Evolutionary conservation across 2,888 invertebrate species (phyloP), one percentile per base, ranked within the genome.

Genomic region (Trilocha varians): DNA sequence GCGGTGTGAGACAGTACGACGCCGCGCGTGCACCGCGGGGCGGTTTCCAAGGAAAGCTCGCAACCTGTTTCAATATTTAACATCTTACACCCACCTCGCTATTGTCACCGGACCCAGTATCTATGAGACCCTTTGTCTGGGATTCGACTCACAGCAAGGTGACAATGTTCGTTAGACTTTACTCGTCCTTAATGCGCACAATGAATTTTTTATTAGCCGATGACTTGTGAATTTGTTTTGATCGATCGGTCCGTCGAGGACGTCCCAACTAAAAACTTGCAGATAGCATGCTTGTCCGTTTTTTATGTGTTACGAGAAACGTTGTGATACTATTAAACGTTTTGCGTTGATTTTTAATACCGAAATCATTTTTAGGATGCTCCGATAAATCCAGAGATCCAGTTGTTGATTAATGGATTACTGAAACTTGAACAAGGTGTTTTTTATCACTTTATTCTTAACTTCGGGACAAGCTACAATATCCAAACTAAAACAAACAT

Each of bases 211-310:
- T 78, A 73, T 78, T 62, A 77, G 63, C 59, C 78, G 85, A 85
- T 85, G 85, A 85, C 85, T 85, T 76, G 85, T 84, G 84, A 85
- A 84, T 83, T 84, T 83, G 77, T 76, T 73, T 64, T 83, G 85
- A 85, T 85, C 65, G 85, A 85, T 84, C 58, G 70, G 63, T 64
- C 70, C 64, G 55, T 53, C 49, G 62, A 67, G 70, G 55, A 54
- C 57, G 46, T 52, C 43, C 49, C 39, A 49, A 55, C 46, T 58
- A 68, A 70, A 71, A 73, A 65, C 61, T 60, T 64, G 65, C 56
- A 54, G 62, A 76, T 62, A 57, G 61, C 59, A 65, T 68, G 70
- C 67, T 61, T 47, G 53, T 40, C 39, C 46, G 41, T 25, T 42
- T 32, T 14, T 39, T 9, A 34, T 16, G 41, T 25, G 6, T 9